phyloP scores from a whole-genome alignment of 2,888 invertebrate species.

The Agriotes lineatus region DNA sequence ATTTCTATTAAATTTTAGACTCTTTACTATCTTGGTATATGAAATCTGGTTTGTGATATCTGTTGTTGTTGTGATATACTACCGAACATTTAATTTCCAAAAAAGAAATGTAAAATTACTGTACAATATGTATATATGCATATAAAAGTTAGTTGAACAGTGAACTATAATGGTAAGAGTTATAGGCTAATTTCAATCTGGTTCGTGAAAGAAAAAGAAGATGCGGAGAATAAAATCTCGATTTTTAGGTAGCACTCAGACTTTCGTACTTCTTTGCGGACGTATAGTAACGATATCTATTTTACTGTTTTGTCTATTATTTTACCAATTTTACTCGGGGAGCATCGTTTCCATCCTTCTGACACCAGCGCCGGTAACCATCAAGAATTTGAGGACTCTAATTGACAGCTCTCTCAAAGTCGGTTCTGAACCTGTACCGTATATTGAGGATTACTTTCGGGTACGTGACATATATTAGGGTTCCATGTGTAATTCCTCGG shows the following conservation, averaged over 20 bases:
- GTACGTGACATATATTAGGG: not conserved
- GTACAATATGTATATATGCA: too few relatives aligned
- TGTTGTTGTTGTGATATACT: too few relatives aligned
- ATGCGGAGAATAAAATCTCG: too few relatives aligned
- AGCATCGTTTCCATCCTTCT: constrained; percentile 76
- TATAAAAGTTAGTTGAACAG: too few relatives aligned
- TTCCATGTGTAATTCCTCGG: not conserved
- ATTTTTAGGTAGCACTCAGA: constrained; percentile 38
- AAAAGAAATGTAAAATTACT: too few relatives aligned
- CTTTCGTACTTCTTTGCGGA: constrained; percentile 41
- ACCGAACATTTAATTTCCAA: too few relatives aligned
- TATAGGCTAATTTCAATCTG: too few relatives aligned
- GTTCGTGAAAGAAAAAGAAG: too few relatives aligned
- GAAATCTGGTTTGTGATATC: too few relatives aligned
- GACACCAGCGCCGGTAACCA: constrained; percentile 72
- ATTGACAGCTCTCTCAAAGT: constrained; percentile 71
- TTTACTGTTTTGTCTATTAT: constrained; percentile 70
- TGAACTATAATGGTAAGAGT: too few relatives aligned
- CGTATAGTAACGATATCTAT: constrained; percentile 55
- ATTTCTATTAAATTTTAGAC: too few relatives aligned
- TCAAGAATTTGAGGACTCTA: constrained; percentile 72
- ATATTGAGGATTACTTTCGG: constrained; percentile 73
- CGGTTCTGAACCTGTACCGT: constrained; percentile 75
- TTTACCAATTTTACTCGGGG: constrained; percentile 80
- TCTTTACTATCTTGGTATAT: too few relatives aligned